phyloP scores from a whole-genome alignment of 2,113 vertebrate species.

The Lethenteron reissneri region DNA sequence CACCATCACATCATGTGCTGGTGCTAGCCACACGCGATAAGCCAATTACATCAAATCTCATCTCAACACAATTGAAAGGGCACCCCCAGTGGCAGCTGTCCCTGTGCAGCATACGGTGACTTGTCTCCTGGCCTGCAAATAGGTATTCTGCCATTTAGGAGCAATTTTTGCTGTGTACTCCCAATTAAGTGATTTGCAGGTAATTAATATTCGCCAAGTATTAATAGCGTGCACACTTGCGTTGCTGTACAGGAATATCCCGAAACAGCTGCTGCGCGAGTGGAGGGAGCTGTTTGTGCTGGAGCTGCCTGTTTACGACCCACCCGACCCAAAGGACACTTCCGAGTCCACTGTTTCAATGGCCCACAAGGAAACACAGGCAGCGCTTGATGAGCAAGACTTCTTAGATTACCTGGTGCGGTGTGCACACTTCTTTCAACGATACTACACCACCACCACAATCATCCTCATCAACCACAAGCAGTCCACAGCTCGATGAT shows the following conservation, averaged over 20 bases:
- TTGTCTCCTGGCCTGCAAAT: neutral
- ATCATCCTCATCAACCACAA: no score
- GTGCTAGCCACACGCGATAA: no score
- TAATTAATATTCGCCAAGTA: neutral
- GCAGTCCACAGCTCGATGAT: no score
- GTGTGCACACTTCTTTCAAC: no score
- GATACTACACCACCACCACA: no score
- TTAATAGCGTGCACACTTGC: neutral
- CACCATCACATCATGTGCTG: no score
- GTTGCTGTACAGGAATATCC: slow-evolving; percentile 32
- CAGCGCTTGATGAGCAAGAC: slow-evolving; percentile 48
- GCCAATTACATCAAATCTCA: no score
- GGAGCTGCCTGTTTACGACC: slow-evolving; percentile 46
- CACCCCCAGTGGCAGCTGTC: no score
- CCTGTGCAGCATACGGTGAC: no score
- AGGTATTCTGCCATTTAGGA: neutral
- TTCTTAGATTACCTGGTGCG: slow-evolving; percentile 63
- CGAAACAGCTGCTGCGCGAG: slow-evolving; percentile 39
- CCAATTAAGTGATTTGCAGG: no score
- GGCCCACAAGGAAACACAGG: slow-evolving; percentile 35
- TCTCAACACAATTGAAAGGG: no score
- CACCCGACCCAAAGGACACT: slow-evolving; percentile 15
- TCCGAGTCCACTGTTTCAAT: slow-evolving; percentile 20
- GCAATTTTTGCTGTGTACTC: neutral
- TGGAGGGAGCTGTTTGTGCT: slow-evolving; percentile 59